Conservation (phyloP, 2,888 invertebrate species). For the Yponomeuta plumbellus region DNA sequence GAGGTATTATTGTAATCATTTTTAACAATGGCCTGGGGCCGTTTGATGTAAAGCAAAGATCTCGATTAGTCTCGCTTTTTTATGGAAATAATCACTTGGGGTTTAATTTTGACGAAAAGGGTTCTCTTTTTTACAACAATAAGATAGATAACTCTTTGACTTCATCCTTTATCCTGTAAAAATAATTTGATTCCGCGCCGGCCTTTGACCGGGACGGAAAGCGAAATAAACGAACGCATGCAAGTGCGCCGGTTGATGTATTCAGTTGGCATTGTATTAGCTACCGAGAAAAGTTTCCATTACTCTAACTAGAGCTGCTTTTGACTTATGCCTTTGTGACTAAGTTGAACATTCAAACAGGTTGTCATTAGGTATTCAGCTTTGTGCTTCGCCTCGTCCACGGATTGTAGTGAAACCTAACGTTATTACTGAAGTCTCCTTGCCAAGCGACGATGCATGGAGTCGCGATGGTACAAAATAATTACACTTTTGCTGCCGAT, state of each 20-base stretch:
- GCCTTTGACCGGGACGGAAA: slow-evolving; percentile 2
- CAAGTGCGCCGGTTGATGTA: background rate
- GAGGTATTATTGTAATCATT: slow-evolving; percentile 65
- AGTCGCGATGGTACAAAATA: slow-evolving; percentile 2
- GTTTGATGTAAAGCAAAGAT: slow-evolving; percentile 65
- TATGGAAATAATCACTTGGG: slow-evolving; percentile 24
- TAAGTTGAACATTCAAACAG: slow-evolving; percentile 21
- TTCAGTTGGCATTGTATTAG: slow-evolving; percentile 10
- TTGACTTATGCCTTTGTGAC: slow-evolving; percentile 18
- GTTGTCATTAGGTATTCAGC: slow-evolving; percentile 23
- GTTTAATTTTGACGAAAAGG: background rate
- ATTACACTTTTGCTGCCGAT: slow-evolving; percentile 1
- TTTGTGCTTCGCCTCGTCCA: slow-evolving; percentile 19
- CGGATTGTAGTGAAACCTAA: slow-evolving; percentile 22
- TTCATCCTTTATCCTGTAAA: background rate
- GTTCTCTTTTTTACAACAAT: background rate
- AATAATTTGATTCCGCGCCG: background rate
- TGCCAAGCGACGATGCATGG: slow-evolving; percentile 11
- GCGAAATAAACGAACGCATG: slow-evolving; percentile 2
- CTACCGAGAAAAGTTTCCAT: slow-evolving; percentile 14
- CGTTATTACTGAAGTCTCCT: slow-evolving; percentile 21
- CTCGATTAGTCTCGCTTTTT: slow-evolving; percentile 67
- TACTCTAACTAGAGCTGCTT: slow-evolving; percentile 15
- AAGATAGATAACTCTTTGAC: background rate
- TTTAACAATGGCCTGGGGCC: slow-evolving; percentile 63